phyloP scores from a whole-genome alignment of 2,888 invertebrate species.

The Ichneumoninae sp. region DNA sequence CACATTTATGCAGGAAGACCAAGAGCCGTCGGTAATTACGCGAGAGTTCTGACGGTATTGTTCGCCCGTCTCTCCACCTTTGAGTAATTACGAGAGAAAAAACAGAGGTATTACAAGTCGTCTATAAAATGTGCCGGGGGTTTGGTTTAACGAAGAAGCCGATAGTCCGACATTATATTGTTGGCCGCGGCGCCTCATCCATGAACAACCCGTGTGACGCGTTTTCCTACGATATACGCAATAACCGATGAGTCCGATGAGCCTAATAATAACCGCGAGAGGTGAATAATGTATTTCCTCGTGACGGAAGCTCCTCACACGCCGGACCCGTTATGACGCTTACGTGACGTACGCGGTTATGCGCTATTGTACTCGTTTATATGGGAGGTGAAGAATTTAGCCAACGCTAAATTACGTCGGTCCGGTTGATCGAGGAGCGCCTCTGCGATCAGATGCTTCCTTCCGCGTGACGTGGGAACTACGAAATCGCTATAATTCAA shows the following conservation, averaged over 20 bases:
- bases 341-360: background rate
- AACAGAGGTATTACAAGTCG: background rate
- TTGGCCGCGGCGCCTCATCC: background rate
- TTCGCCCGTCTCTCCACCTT: conserved; percentile 5
- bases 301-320: conserved; percentile 35
- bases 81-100: conserved; percentile 16
- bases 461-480: conserved; percentile 10
- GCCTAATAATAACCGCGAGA: conserved; percentile 25
- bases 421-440: conserved; percentile 43
- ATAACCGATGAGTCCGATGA: conserved; percentile 1
- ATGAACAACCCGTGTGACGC: background rate
- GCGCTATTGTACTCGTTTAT: background rate
- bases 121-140: background rate
- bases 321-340: background rate
- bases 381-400: conserved; percentile 30
- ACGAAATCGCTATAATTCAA: background rate
- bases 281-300: conserved; percentile 7
- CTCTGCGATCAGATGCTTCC: conserved; percentile 3
- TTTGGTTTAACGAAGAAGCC: background rate
- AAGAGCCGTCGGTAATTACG: conserved; percentile 15
- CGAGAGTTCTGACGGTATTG: background rate
- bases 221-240: background rate
- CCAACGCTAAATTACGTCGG: conserved; percentile 45
- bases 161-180: conserved; percentile 9
- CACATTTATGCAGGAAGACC: background rate